Percentiles rank a stretch among this genome's conserved stretches.
These are phyloP conservation scores for Papilio polytes DNA, from an alignment of 1,140 invertebrate species.

Conservation along the genomic window DNA sequence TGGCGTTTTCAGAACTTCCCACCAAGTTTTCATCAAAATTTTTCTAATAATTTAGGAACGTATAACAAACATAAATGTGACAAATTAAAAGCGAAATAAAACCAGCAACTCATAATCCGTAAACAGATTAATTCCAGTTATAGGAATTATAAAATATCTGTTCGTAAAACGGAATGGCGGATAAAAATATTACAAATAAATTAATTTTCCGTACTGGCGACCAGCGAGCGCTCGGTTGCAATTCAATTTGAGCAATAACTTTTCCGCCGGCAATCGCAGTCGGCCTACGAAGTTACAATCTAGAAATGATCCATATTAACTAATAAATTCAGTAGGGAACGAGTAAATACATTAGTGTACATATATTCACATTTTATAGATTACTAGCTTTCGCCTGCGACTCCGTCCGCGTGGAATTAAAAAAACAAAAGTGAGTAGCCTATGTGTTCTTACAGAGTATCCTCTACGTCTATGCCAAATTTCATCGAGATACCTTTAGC, in stretches of 20 bases:
- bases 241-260: slow-evolving; percentile 63
- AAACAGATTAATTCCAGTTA: neutral
- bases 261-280: slow-evolving; percentile 45
- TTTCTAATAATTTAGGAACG: neutral
- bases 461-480: too few relatives aligned
- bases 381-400: too few relatives aligned
- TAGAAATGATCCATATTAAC: slow-evolving; percentile 3
- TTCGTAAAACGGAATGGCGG: slow-evolving; percentile 5
- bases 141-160: slow-evolving; percentile 3
- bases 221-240: slow-evolving; percentile 35
- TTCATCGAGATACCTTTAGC: too few relatives aligned
- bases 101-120: neutral
- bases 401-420: too few relatives aligned
- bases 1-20: too few relatives aligned
- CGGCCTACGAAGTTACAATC: neutral
- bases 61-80: neutral
- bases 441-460: too few relatives aligned
- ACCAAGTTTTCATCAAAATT: neutral
- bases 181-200: slow-evolving; percentile 45
- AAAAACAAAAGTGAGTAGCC: too few relatives aligned
- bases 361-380: neutral
- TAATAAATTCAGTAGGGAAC: neutral
- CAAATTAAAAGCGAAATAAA: slow-evolving; percentile 5
- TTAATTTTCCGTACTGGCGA: slow-evolving; percentile 48
- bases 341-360: too few relatives aligned